Evolutionary conservation across 2,113 vertebrate genomes (phyloP), one percentile per base, ranked within the genome.

Genomic region (Nesoenas mayeri): DNA sequence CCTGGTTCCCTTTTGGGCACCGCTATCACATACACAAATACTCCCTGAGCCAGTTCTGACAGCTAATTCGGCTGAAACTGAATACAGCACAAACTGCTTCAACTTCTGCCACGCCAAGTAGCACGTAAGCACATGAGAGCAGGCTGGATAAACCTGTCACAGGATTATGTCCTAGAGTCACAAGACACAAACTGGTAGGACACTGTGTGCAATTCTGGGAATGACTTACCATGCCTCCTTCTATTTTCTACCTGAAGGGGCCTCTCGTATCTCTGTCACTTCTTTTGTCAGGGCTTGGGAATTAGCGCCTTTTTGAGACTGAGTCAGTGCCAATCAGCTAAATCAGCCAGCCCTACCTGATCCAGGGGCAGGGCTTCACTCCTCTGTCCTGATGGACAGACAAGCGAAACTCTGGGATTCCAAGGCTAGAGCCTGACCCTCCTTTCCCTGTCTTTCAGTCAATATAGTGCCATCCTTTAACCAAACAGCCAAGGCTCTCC

Each of bases 401-500:
- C n/a, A 74, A 54, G 67, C 20, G 21, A 42, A 58, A 58, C 42
- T 9, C 71, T 28, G 62, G 4, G 16, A 13, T 1, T 44, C 10
- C 22, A 47, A 47, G 38, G 38, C 21, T 57, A 54, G 29, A 89
- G n/a, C 66, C 62, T 65, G 48, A 31, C 44, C 25, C 53, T 58
- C 21, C 51, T 54, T 85, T 54, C 57, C 47, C n/a, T 50, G 42
- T 10, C 48, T 28, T 25, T 71, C 21, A 54, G 16, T 26, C 18
- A n/a, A 5, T 2, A 7, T 0, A 47, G 54, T 15, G 19, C 25
- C 47, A 32, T 5, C 36, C 8, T 61, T 58, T 29, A 31, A 4
- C 13, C 51, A 70, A 29, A 7, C 20, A 57, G 10, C 60, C 17
- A 12, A 5, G 34, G 32, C 51, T 77, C 44, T 70, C 32, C 34